Evolutionary conservation across 2,797 vertebrate genomes (phyloP), one percentile per base, ranked within the genome.

Genomic region (Huso huso): DNA sequence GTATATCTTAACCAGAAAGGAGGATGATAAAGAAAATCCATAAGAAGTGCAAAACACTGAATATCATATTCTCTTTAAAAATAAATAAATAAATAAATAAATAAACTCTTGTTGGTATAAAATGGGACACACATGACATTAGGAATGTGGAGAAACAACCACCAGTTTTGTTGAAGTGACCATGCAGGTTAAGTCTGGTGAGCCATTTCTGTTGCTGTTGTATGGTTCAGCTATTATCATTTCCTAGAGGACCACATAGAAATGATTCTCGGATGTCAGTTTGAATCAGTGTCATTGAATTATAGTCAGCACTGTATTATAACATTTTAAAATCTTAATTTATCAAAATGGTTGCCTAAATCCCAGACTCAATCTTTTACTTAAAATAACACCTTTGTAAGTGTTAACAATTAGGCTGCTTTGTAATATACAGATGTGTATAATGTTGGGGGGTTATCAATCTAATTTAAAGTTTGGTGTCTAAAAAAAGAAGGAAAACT

Each of bases 401-500:
- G 52, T 49, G 66, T 61, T 67, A 70, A 67, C 60, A 67, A 67
- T 13, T 63, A 67, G 65, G 67, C 58, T 61, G 64, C 52, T 18
- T 51, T 71, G 72, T 74, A 71, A 67, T 62, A 70, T 73, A 64
- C 71, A 65, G 60, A 71, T 71, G 70, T 71, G 72, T 71, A 69
- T 69, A 74, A 65, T 61, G 65, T 69, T 55, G 48, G 69, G 7
- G 18, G 23, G 11, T 11, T 7, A 7, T 53, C 15, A 48, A 2
- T 63, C 51, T 50, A 57, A 53, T 64, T 52, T 52, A 67, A 67
- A 61, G 51, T 65, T 62, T 53, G 69, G 65, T 66, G 69, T 63
- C 65, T 58, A 37, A 51, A 53, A 65, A 61, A 9, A 59, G 15
- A 51, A 49, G 48, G 63, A 64, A 51, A 6, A 4, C 15, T 8